Percentiles rank a stretch among this genome's conserved stretches.
These are phyloP conservation scores for Mnemiopsis leidyi DNA, from an alignment of 37 sponge, comb jelly and placozoan species.

Conservation along the genomic window DNA sequence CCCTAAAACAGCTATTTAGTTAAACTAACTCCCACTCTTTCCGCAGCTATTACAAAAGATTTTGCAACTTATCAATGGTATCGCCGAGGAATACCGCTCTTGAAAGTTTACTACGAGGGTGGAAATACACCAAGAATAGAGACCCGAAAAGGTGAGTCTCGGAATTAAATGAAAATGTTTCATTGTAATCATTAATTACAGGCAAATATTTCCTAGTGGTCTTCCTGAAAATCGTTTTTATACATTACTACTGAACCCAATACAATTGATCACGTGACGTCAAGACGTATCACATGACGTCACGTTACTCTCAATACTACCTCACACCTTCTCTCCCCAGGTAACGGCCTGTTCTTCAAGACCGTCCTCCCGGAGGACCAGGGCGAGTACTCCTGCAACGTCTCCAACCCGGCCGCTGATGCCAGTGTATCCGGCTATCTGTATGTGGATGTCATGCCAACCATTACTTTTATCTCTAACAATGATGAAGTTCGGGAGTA, in stretches of 20 bases:
- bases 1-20: no score
- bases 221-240: no score
- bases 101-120: neutral
- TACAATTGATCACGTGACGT: no score
- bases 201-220: no score
- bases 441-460: conserved; percentile 31
- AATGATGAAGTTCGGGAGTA: conserved; percentile 31
- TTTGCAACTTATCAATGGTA: conserved; percentile 49
- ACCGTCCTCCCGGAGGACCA: conserved; percentile 39
- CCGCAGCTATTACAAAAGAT: conserved; percentile 49
- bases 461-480: neutral
- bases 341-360: conserved; percentile 17
- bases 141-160: neutral
- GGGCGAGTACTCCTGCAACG: conserved; percentile 55
- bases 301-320: no score
- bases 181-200: no score
- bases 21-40: no score
- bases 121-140: conserved; percentile 13
- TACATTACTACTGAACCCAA: no score
- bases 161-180: no score
- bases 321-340: neutral
- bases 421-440: neutral
- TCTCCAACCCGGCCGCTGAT: conserved; percentile 29
- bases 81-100: neutral
- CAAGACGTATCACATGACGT: no score